A percentile compares a stretch with the other conserved stretches of the same genome.
Evolutionary conservation across 2,113 vertebrate genomes (phyloP).

Genomic region (Aplodontia rufa): DNA sequence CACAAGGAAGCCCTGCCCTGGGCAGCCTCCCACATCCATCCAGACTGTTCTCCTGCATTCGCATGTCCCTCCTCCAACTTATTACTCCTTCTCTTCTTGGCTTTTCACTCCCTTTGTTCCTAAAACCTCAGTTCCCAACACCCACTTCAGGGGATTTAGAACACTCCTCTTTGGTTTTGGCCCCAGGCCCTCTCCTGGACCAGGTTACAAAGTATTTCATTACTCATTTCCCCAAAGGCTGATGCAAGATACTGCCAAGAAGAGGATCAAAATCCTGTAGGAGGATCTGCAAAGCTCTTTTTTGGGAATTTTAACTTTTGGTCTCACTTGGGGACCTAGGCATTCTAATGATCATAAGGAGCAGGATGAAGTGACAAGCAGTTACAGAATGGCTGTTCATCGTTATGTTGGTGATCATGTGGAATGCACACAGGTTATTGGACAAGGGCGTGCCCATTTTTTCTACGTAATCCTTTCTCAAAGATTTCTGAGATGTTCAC

Average conservation of each 20-base stretch:
- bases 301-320: not conserved
- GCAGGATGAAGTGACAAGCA: not conserved
- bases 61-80: accelerated
- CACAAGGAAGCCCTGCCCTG: too few relatives aligned
- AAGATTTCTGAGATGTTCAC: not conserved
- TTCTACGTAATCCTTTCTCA: not conserved
- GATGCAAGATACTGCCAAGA: not conserved
- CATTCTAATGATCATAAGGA: not conserved
- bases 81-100: not conserved
- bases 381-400: not conserved
- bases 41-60: not conserved
- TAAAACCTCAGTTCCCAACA: not conserved
- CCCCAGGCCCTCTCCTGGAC: not conserved
- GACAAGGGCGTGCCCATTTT: not conserved
- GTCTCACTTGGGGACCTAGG: not conserved
- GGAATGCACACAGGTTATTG: not conserved
- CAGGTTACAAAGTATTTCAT: not conserved
- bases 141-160: not conserved
- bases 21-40: not conserved
- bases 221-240: not conserved
- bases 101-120: not conserved
- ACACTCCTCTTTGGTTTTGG: not conserved
- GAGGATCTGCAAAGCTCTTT: not conserved
- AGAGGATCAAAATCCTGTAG: not conserved
- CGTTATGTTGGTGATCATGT: not conserved